Percentiles rank a stretch among this genome's conserved stretches.
Conservation (phyloP, 1,140 invertebrate species). For the Zophobas morio region DNA sequence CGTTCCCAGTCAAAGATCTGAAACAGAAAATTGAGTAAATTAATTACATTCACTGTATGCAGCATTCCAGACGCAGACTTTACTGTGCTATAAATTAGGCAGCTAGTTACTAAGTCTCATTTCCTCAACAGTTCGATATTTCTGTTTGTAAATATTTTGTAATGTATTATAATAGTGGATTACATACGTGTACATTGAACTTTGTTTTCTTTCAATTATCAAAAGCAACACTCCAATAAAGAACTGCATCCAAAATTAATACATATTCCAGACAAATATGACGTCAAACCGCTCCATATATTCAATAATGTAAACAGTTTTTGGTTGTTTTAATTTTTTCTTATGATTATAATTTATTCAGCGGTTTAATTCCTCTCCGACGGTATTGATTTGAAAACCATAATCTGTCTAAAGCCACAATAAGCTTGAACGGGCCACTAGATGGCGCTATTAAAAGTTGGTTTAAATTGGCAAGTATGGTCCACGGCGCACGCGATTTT, state of each 20-base stretch:
- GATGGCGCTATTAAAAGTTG: no score
- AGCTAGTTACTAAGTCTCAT: slow-evolving; percentile 7
- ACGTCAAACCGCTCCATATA: no score
- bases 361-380: no score
- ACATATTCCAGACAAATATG: no score
- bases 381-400: no score
- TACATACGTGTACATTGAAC: slow-evolving; percentile 39
- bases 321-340: no score
- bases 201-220: slow-evolving; percentile 8
- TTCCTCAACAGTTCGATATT: slow-evolving; percentile 18
- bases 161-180: slow-evolving; percentile 41
- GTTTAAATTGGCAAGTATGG: no score
- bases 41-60: not conserved
- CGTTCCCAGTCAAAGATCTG: slow-evolving; percentile 6
- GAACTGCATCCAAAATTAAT: not conserved
- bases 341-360: no score
- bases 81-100: slow-evolving; percentile 32
- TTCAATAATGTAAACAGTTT: no score
- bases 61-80: slow-evolving; percentile 15
- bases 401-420: no score
- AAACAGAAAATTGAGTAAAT: not conserved
- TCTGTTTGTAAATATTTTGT: slow-evolving; percentile 43
- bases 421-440: no score
- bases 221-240: not conserved
- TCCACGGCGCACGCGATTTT: no score